Base-by-base conservation (phyloP, 2,888 invertebrate species). In the Leptothorax acervorum region DNA sequence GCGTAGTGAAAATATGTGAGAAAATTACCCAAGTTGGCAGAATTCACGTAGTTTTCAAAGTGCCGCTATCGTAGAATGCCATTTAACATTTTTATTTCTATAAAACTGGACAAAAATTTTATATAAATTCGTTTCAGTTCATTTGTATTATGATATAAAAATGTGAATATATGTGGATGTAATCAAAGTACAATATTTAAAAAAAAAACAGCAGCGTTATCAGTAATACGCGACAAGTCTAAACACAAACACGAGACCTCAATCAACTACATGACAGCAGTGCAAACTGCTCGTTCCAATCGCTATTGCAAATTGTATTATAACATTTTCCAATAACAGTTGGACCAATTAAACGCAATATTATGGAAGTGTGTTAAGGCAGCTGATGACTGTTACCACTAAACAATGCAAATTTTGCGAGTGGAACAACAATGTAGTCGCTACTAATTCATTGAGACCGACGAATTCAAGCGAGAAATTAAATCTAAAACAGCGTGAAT, bases 11-110 rank as follows among this genome's bases (percentile, higher is more conserved):
- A 78, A 78, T 55, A 78, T 78, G 78, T 42, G 31, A 28, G 35
- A 39, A 75, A 78, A 78, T 66, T 53, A 66, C 28, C 42, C 66
- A 66, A 78, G 53, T 78, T 78, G 53, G 78, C 31, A 66, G 42
- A 66, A 78, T 78, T 78, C 78, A 66, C 31, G 18, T 39, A 66
- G 66, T 66, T 66, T 51, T 78, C 9, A 68, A 76, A 45, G 23
- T 57, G 31, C 31, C n/a, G 23, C 31, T 11, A 55, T 55, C 18
- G 23, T 42, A 57, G 45, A 79, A 70, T 70, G 42, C 6, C 11
- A 48, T 70, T 57, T 79, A 68, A 79, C 35, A 15, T 45, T 35
- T 23, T 60, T 60, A 31, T 55, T 23, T 48, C 15, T 79, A 57
- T 70, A 70, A 79, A 60, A 60, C 42, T 55, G 5, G 11, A 4